These are phyloP conservation scores for Neotoxoptera formosana DNA, from an alignment of 1,140 invertebrate species.

Conservation along the genomic window DNA sequence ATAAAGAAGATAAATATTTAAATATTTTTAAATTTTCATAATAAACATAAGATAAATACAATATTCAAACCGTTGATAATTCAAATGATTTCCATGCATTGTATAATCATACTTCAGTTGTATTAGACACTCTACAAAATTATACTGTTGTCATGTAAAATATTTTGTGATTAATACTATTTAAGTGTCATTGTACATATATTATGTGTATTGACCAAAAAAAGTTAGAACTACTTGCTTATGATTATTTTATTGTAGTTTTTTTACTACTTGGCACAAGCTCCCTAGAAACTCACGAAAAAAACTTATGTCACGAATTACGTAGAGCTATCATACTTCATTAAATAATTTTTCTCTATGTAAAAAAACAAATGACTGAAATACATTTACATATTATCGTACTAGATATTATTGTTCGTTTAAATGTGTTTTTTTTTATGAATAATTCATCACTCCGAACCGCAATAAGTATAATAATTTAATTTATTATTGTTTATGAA, in stretches of 20 bases:
- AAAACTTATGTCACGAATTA: background rate
- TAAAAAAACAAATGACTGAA: background rate
- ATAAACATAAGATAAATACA: background rate
- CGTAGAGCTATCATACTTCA: background rate
- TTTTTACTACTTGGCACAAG: background rate
- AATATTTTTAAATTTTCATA: background rate
- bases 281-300: background rate
- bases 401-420: background rate
- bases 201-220: background rate
- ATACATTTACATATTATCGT: background rate
- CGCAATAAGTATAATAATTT: background rate
- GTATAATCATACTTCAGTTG: background rate
- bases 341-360: background rate
- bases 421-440: background rate
- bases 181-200: background rate
- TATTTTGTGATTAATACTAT: background rate
- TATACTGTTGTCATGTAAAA: background rate
- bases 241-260: background rate
- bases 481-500: background rate
- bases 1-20: background rate
- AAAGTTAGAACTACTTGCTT: background rate
- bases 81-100: background rate
- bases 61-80: background rate
- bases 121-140: background rate
- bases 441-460: background rate